phyloP scores from a whole-genome alignment of 2,888 invertebrate genomes.

The Ophion obscuratus region DNA sequence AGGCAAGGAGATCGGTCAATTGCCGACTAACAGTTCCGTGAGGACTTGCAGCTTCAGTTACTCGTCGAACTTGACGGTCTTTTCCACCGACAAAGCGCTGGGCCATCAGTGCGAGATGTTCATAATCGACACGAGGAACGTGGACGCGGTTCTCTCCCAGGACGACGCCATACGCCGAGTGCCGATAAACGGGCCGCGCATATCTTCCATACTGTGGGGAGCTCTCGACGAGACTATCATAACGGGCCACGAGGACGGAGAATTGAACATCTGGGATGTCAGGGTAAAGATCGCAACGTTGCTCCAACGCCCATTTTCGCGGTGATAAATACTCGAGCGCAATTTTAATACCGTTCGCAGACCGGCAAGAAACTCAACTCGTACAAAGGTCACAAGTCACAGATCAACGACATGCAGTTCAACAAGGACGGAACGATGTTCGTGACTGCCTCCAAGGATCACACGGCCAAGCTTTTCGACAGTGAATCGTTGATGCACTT shows the following conservation, averaged over 20 bases:
- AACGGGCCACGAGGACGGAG: slow-evolving; percentile 97
- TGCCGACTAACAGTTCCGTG: slow-evolving; percentile 94
- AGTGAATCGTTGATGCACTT: slow-evolving; percentile 93
- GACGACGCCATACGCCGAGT: slow-evolving; percentile 92
- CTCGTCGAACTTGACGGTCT: slow-evolving; percentile 96
- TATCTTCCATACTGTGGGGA: slow-evolving; percentile 97
- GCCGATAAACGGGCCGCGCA: slow-evolving; percentile 92
- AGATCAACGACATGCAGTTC: slow-evolving; percentile 98
- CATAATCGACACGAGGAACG: slow-evolving; percentile 92
- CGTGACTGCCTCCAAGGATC: slow-evolving; percentile 98
- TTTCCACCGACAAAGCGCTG: slow-evolving; percentile 97
- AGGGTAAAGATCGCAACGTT: slow-evolving; percentile 85
- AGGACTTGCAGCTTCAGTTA: slow-evolving; percentile 96
- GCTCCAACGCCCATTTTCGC: background rate
- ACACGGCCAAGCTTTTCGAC: slow-evolving; percentile 97
- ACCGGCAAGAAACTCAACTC: slow-evolving; percentile 92
- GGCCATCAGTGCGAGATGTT: slow-evolving; percentile 95
- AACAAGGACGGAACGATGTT: slow-evolving; percentile 97
- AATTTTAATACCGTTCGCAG: slow-evolving; percentile 84
- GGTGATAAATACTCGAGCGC: background rate
- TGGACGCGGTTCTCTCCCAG: slow-evolving; percentile 89
- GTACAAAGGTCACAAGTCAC: slow-evolving; percentile 92
- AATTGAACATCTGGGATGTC: slow-evolving; percentile 96
- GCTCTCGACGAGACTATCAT: slow-evolving; percentile 95
- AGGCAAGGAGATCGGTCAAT: slow-evolving; percentile 91